Evolutionary conservation across 1,140 invertebrate genomes (phyloP), one percentile per base, ranked within the genome.

Genomic region (Colletes gigas): DNA sequence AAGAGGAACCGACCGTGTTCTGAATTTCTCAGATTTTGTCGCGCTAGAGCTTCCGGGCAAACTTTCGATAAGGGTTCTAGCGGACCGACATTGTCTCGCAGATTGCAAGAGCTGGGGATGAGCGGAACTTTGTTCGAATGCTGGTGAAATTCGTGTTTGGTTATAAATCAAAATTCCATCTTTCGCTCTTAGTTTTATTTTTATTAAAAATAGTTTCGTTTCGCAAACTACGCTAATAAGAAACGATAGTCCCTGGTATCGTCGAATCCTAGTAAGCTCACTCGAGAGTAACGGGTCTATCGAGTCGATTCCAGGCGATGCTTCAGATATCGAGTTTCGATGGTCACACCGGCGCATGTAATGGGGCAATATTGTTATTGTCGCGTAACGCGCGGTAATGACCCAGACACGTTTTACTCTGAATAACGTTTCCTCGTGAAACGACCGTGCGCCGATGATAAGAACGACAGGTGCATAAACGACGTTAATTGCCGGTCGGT

Each of bases 21-120:
- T 19, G 60, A 65, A 75, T 75, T 67, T 75, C 62, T 55, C 50
- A 57, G 62, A 66, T 75, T 66, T 57, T 55, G 73, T 75, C 62
- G 73, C 62, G 50, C 14, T 14, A 44, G 8, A 41, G 14, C n/a
- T 21, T 75, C 15, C 15, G n/a, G 30, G 4, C 8, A 50, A 59
- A 68, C 39, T 17, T 77, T 39, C 57, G 65, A 77, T 77, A 75
- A 75, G 59, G 14, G 21, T 7, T 4, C 15, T 30, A 30, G 15
- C 15, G 12, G 39, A 15, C 44, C 19, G 15, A 15, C 39, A 59
- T 39, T 54, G 15, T 77, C 68, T 69, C 74, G 10, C 39, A 12
- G 41, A 19, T 10, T 10, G 10, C 50, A 3, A 50, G 50, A 9
- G 1, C 6, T 47, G 44, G 44, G 44, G 44, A 47, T 47, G 44